Percentiles rank a stretch among this genome's conserved stretches.
These are phyloP conservation scores for Psittacula echo DNA, from an alignment of 2,797 vertebrate genomes.

Conservation along the genomic window DNA sequence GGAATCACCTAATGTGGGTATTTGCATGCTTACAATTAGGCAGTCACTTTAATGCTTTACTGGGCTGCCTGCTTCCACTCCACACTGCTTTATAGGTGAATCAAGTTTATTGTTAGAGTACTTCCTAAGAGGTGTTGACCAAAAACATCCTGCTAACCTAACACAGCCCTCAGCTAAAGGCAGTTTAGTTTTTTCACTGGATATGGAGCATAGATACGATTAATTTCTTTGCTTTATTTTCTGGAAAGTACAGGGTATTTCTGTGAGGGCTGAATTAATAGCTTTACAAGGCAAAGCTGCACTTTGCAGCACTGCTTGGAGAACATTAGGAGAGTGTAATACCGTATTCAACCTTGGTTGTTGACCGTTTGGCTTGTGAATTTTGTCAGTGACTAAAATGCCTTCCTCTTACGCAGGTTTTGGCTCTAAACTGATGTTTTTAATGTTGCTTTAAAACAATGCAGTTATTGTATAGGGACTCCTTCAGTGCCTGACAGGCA, in stretches of 20 bases:
- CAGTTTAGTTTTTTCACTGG: not conserved
- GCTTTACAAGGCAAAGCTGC: not conserved
- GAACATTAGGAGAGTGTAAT: not conserved
- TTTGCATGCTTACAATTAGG: not conserved
- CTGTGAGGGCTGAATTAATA: not conserved
- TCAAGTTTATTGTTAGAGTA: not conserved
- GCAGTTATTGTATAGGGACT: constrained; percentile 44
- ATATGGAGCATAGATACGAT: not conserved
- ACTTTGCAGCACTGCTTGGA: not conserved
- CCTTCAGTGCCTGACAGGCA: constrained; percentile 34
- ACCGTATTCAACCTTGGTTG: not conserved
- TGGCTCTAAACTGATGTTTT: not conserved
- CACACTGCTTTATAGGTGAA: not conserved
- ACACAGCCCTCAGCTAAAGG: not conserved
- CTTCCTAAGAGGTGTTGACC: not conserved
- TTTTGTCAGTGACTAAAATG: not conserved
- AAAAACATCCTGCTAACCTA: not conserved
- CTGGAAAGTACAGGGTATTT: not conserved
- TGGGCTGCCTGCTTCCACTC: not conserved
- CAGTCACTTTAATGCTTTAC: not conserved
- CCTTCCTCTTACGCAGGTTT: not conserved
- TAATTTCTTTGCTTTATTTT: not conserved
- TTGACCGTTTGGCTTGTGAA: not conserved
- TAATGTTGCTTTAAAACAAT: constrained; percentile 34
- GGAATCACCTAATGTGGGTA: not conserved